A percentile compares a stretch with the other conserved stretches of the same genome.
Evolutionary conservation across 2,113 vertebrate species (phyloP).

Genomic region (Aphyosemion australe): DNA sequence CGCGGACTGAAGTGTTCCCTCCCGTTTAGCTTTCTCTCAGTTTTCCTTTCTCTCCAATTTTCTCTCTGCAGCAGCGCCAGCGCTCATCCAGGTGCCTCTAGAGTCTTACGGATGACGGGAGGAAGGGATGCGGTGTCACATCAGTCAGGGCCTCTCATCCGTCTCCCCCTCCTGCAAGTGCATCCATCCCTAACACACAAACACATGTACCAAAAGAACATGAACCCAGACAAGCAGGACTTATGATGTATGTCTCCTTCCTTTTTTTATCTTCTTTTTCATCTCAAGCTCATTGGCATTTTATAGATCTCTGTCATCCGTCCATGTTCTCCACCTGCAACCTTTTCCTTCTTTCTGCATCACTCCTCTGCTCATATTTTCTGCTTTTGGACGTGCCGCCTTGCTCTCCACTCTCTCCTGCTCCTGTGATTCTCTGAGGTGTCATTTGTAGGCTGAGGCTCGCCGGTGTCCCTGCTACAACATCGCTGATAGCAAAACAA

Average conservation of each 20-base stretch:
- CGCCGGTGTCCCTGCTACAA: conserved; percentile 46
- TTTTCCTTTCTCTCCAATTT: conserved; percentile 21
- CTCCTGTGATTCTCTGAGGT: conserved; percentile 34
- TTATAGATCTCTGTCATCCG: conserved; percentile 5
- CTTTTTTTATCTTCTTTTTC: not conserved
- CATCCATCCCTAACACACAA: conserved; percentile 48
- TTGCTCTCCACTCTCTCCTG: conserved; percentile 44
- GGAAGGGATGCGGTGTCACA: conserved; percentile 63
- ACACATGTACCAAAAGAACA: conserved; percentile 10
- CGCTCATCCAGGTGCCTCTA: conserved; percentile 23
- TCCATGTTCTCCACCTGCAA: conserved; percentile 4
- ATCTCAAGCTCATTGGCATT: conserved; percentile 34
- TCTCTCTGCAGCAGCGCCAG: conserved; percentile 5
- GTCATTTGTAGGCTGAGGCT: conserved; percentile 53
- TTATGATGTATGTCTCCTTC: conserved; percentile 15
- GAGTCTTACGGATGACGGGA: conserved; percentile 57
- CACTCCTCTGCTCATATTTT: conserved; percentile 41
- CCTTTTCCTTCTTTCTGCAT: conserved; percentile 33
- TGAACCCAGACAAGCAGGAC: conserved; percentile 29
- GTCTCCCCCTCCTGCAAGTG: conserved; percentile 48
- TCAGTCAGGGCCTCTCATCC: conserved; percentile 62
- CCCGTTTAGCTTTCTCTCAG: not conserved
- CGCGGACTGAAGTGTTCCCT: conserved; percentile 7
- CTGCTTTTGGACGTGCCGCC: conserved; percentile 38
- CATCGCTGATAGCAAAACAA: conserved; percentile 52